Conservation (phyloP, 2,113 vertebrate species). For the Phocoena sinus region DNA sequence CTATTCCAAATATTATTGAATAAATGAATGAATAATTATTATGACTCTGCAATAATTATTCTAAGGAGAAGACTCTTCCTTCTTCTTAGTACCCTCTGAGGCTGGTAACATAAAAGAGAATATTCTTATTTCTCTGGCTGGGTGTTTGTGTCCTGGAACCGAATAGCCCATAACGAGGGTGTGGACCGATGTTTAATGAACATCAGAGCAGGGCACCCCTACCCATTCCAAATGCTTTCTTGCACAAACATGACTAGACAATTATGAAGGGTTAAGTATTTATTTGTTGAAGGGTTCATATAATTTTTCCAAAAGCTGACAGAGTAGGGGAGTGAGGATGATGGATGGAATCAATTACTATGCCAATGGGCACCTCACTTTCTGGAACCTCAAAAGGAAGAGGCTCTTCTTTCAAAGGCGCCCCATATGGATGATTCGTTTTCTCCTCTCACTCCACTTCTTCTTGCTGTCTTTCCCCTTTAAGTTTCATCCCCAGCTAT, state of each 20-base stretch:
- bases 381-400: neutral
- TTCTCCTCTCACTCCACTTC: neutral
- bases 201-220: neutral
- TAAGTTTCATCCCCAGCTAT: neutral
- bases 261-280: neutral
- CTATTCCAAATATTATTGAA: neutral
- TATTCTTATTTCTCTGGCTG: neutral
- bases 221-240: neutral
- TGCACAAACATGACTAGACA: neutral
- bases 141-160: neutral
- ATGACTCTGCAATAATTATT: neutral
- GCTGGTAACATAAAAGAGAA: neutral
- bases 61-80: neutral
- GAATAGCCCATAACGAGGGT: neutral
- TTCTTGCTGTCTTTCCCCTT: neutral
- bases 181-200: neutral
- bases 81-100: neutral
- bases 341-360: neutral
- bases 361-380: neutral
- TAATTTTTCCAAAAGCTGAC: neutral
- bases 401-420: neutral
- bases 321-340: neutral
- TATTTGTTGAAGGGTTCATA: neutral
- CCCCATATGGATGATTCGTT: neutral
- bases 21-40: neutral